Conservation (phyloP, 2,888 invertebrate genomes). For the Tenthredo scrophulariae region DNA sequence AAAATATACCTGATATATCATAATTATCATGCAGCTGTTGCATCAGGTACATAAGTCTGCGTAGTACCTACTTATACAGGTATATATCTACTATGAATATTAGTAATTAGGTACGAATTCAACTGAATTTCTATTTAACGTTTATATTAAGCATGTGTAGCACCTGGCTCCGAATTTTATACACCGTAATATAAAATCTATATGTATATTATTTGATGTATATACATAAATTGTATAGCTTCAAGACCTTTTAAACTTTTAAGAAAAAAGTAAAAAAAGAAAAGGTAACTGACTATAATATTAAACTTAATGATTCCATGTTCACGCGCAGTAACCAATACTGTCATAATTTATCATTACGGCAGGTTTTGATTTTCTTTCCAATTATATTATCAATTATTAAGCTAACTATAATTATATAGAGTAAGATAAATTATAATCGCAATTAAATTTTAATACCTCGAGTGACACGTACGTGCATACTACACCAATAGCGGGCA, state of each 20-base stretch:
- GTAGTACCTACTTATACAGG: neutral
- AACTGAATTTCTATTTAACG: neutral
- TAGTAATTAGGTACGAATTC: neutral
- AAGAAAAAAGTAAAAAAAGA: neutral
- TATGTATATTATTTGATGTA: neutral
- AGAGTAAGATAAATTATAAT: neutral
- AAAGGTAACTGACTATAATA: neutral
- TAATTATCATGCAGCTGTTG: neutral
- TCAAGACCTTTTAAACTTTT: slow-evolving; percentile 17
- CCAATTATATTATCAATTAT: neutral
- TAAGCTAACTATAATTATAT: slow-evolving; percentile 28
- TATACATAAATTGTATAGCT: neutral
- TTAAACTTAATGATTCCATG: slow-evolving; percentile 1
- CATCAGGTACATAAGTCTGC: too few species aligned
- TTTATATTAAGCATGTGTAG: neutral
- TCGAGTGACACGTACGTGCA: too few species aligned
- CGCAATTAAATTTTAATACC: slow-evolving; percentile 12
- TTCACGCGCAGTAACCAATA: neutral
- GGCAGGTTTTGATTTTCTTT: slow-evolving; percentile 21
- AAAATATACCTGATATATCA: neutral
- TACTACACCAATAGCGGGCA: neutral
- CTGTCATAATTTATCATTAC: neutral
- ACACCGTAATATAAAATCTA: neutral
- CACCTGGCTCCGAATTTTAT: neutral
- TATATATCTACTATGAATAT: too few species aligned